Evolutionary conservation across 1,140 invertebrate species (phyloP).

Genomic region (Papilio dardanus): DNA sequence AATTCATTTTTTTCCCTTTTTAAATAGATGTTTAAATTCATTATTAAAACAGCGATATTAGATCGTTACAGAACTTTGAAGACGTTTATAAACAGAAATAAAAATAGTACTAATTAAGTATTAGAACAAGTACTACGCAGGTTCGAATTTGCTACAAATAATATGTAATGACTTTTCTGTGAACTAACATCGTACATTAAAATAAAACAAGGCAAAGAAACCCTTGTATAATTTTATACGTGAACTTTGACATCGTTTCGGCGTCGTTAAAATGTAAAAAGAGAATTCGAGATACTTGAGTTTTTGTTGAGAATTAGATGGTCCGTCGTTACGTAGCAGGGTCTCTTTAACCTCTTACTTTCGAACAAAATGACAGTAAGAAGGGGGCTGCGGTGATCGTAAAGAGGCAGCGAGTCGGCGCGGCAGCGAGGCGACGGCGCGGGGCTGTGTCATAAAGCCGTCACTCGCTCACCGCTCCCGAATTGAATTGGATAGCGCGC

Average conservation of each 20-base stretch:
- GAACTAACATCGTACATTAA: neutral
- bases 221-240: constrained; percentile 33
- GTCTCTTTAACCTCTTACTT: constrained; percentile 55
- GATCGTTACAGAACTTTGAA: neutral
- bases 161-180: neutral
- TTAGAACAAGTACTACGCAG: too few relatives aligned
- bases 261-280: constrained; percentile 42
- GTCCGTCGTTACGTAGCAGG: constrained; percentile 45
- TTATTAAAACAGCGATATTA: neutral
- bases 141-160: too few relatives aligned
- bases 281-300: constrained; percentile 40
- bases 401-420: constrained; percentile 53
- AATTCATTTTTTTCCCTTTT: neutral
- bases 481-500: constrained; percentile 48
- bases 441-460: constrained; percentile 62
- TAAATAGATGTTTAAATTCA: neutral
- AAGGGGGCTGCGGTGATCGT: constrained; percentile 63
- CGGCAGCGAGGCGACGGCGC: constrained; percentile 58
- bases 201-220: constrained; percentile 23
- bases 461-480: constrained; percentile 51
- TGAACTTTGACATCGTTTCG: constrained; percentile 37
- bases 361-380: constrained; percentile 60
- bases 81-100: neutral
- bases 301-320: constrained; percentile 47
- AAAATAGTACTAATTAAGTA: too few relatives aligned